Percentiles rank a stretch among this genome's conserved stretches.
These are phyloP conservation scores for Bombus soroeensis DNA, from an alignment of 1,140 invertebrate genomes.

Conservation along the genomic window DNA sequence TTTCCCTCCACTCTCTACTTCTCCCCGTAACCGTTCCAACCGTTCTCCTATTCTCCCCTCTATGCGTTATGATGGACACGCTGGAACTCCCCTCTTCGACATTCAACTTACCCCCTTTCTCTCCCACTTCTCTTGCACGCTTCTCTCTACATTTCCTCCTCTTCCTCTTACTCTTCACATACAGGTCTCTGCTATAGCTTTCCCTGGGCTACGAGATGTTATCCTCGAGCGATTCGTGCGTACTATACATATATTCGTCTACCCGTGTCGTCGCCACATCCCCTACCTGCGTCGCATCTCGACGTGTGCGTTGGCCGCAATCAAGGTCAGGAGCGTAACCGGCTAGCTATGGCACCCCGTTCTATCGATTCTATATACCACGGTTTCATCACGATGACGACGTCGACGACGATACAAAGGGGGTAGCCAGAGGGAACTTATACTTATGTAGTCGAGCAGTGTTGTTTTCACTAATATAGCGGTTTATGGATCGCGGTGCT, in stretches of 20 bases:
- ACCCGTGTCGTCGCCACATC: constrained; percentile 66
- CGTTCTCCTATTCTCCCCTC: constrained; percentile 42
- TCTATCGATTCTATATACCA: constrained; percentile 23
- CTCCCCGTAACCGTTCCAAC: constrained; percentile 24
- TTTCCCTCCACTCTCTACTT: constrained; percentile 17
- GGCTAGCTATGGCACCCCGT: neutral
- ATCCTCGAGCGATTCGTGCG: constrained; percentile 69
- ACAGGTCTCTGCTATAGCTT: constrained; percentile 35
- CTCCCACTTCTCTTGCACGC: constrained; percentile 21
- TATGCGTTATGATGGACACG: constrained; percentile 53
- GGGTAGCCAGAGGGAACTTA: neutral
- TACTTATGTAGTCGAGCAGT: neutral
- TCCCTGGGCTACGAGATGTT: constrained; percentile 67
- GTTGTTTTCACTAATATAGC: constrained; percentile 20
- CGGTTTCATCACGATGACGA: neutral
- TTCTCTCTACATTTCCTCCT: constrained; percentile 47
- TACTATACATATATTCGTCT: constrained; percentile 65
- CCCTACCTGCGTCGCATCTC: constrained; percentile 67
- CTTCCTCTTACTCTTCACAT: constrained; percentile 21
- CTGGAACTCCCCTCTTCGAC: constrained; percentile 47
- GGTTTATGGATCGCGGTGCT: constrained; percentile 33
- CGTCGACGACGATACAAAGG: neutral
- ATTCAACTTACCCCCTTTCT: constrained; percentile 25
- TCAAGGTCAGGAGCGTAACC: constrained; percentile 62
- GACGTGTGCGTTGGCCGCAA: constrained; percentile 63